A percentile compares a stretch with the other conserved stretches of the same genome.
Conservation (phyloP, 2,113 vertebrate genomes). For the Gorsachius goisagi region DNA sequence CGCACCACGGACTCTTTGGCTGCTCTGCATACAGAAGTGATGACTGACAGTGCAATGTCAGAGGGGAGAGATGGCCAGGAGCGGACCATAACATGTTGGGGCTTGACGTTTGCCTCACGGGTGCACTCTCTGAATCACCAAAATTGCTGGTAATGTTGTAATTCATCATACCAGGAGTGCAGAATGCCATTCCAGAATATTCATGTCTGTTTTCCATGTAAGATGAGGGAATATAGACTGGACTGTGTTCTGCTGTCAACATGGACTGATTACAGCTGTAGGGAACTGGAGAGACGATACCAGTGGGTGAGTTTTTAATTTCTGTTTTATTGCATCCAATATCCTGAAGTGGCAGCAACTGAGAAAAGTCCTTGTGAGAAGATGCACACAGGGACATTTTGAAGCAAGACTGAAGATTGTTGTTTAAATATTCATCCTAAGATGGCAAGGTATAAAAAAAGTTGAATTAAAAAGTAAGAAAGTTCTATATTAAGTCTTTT, state of each 20-base stretch:
- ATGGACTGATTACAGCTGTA: slow-evolving; percentile 79
- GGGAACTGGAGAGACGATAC: slow-evolving; percentile 66
- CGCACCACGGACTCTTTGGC: slow-evolving; percentile 81
- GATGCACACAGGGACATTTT: slow-evolving; percentile 76
- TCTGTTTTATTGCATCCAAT: slow-evolving; percentile 78
- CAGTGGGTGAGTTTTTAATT: slow-evolving; percentile 75
- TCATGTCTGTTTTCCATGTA: slow-evolving; percentile 84
- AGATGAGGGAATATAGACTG: slow-evolving; percentile 86
- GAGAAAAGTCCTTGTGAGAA: slow-evolving; percentile 74
- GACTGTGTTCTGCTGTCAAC: slow-evolving; percentile 75
- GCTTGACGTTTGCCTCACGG: slow-evolving; percentile 74
- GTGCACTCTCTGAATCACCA: slow-evolving; percentile 68
- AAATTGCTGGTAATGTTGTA: slow-evolving; percentile 71
- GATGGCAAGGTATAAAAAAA: not conserved
- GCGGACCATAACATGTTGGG: slow-evolving; percentile 82
- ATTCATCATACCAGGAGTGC: slow-evolving; percentile 80
- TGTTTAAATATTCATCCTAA: slow-evolving; percentile 60
- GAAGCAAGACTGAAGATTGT: slow-evolving; percentile 5
- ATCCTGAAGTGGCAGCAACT: slow-evolving; percentile 80
- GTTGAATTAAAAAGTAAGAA: not conserved
- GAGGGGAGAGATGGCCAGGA: slow-evolving; percentile 75
- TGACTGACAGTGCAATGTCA: slow-evolving; percentile 82
- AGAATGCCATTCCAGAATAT: slow-evolving; percentile 83
- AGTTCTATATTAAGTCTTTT: not conserved
- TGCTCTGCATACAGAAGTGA: slow-evolving; percentile 82